Percentiles rank a stretch among this genome's conserved stretches.
Conservation (phyloP, 2,888 invertebrate species). For the Monopis laevigella region DNA sequence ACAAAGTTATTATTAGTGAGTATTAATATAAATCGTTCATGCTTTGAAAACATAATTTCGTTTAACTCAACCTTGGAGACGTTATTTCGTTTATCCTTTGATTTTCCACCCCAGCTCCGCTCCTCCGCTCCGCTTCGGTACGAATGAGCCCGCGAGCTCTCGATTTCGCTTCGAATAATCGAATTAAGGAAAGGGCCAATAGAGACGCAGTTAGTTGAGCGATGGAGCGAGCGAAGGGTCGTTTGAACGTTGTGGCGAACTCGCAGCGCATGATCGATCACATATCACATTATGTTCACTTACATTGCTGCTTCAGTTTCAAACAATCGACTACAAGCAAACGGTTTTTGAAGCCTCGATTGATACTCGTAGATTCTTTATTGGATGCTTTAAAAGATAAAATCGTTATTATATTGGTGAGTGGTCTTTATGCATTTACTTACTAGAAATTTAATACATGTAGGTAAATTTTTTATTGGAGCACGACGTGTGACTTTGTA, state of each 20-base stretch:
- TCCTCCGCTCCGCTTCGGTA: slow-evolving; percentile 25
- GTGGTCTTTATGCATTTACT: too few relatives aligned
- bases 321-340: not conserved
- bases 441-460: too few relatives aligned
- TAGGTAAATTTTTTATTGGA: too few relatives aligned
- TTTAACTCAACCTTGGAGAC: slow-evolving; percentile 34
- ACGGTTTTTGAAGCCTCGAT: too few relatives aligned
- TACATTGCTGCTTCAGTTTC: slow-evolving; percentile 1
- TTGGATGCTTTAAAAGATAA: too few relatives aligned
- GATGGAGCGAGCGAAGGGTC: slow-evolving; percentile 32
- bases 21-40: slow-evolving; percentile 15
- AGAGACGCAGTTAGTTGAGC: slow-evolving; percentile 31
- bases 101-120: slow-evolving; percentile 34
- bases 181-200: slow-evolving; percentile 34
- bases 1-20: not conserved
- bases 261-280: slow-evolving; percentile 23
- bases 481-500: too few relatives aligned
- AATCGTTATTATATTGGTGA: too few relatives aligned
- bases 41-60: slow-evolving; percentile 31
- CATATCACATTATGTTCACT: slow-evolving; percentile 3
- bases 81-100: slow-evolving; percentile 40
- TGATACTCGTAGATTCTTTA: too few relatives aligned
- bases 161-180: slow-evolving; percentile 29
- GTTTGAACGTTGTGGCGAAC: slow-evolving; percentile 26
- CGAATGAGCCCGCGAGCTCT: slow-evolving; percentile 29